Conservation (phyloP, 2,888 invertebrate genomes). For the Tetrapedia diversipes region DNA sequence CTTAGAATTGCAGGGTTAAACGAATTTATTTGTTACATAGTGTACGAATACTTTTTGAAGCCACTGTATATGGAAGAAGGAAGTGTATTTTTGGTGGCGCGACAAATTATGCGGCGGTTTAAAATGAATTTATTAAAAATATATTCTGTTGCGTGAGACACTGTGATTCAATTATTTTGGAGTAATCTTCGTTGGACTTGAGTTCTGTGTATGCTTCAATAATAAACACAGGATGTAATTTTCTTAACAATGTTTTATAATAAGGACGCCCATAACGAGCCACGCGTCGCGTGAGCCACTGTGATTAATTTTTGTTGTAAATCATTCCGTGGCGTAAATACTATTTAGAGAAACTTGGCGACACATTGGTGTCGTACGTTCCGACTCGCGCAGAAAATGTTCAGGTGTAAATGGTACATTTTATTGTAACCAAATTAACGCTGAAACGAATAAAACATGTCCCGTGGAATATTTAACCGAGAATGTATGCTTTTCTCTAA, state of each 20-base stretch:
- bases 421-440: slow-evolving; percentile 6
- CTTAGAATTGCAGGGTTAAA: too few species aligned
- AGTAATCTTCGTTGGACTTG: background rate
- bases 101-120: too few species aligned
- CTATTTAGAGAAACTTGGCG: too few species aligned
- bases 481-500: background rate
- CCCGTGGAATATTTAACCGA: slow-evolving; percentile 1
- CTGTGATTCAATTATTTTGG: background rate
- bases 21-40: too few species aligned
- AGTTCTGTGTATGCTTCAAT: background rate
- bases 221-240: background rate
- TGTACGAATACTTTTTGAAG: too few species aligned
- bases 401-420: background rate
- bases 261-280: background rate
- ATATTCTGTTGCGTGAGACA: background rate
- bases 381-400: too few species aligned
- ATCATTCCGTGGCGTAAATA: background rate
- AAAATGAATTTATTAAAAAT: too few species aligned
- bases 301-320: slow-evolving; percentile 1
- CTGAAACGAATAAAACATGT: slow-evolving; percentile 7
- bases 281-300: background rate
- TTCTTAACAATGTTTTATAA: background rate
- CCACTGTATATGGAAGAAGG: too few species aligned
- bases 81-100: too few species aligned
- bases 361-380: too few species aligned